Evolutionary conservation across 2,113 vertebrate genomes (phyloP).

Genomic region (Aspiorhynchus laticeps): DNA sequence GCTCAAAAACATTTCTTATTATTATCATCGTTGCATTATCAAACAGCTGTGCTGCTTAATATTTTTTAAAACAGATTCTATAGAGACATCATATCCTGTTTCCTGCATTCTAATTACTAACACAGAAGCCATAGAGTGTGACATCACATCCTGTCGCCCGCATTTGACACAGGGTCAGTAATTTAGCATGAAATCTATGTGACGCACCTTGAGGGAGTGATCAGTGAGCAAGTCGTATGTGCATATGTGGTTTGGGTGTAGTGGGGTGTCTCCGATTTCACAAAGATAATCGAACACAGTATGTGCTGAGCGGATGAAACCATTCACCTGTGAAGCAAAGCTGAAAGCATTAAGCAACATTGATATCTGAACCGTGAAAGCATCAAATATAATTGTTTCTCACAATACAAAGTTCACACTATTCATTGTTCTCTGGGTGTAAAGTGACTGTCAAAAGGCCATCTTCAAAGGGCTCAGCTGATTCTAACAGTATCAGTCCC

Average conservation of each 20-base stretch:
- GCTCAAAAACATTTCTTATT: not conserved
- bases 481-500: not conserved
- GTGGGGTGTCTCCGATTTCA: not conserved
- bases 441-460: not conserved
- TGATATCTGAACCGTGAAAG: not conserved
- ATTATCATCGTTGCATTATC: not conserved
- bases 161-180: not conserved
- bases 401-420: not conserved
- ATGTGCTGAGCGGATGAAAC: slow-evolving; percentile 18
- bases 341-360: not conserved
- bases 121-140: not conserved
- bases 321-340: not conserved
- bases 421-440: not conserved
- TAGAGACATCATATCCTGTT: not conserved
- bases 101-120: not conserved
- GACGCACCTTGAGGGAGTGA: slow-evolving; percentile 19
- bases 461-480: not conserved
- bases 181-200: not conserved
- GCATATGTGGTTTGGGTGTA: not conserved
- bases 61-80: not conserved
- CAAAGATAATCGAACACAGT: not conserved
- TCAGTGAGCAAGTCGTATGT: not conserved
- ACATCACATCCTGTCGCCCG: not conserved
- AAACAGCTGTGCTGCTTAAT: not conserved
- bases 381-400: not conserved